These are phyloP conservation scores for Forbesichthys agassizii DNA, from an alignment of 2,113 vertebrate genomes.

Conservation along the genomic window DNA sequence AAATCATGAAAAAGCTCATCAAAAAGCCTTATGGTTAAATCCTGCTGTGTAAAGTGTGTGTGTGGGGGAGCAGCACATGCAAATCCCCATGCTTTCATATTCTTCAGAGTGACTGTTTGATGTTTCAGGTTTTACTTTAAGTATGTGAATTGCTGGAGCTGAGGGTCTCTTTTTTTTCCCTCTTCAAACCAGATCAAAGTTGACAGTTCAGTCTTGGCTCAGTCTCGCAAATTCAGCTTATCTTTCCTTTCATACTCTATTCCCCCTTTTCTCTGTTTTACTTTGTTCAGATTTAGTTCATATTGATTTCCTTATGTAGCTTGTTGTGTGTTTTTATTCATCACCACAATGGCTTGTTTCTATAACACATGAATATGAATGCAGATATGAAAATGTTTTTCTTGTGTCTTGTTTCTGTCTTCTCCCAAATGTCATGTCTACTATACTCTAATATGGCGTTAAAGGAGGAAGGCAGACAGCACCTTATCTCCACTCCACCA, in stretches of 20 bases:
- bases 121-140: constrained; percentile 9
- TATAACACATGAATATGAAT: neutral
- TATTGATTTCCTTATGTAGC: neutral
- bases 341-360: neutral
- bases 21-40: neutral
- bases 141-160: constrained; percentile 14
- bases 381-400: too few species aligned
- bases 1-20: neutral
- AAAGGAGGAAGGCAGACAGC: too few species aligned
- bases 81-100: constrained; percentile 20
- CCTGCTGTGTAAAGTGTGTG: constrained; percentile 5
- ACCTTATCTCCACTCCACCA: too few species aligned
- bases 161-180: constrained; percentile 7
- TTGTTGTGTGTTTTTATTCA: neutral
- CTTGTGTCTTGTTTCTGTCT: too few species aligned
- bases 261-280: neutral
- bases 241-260: constrained; percentile 5
- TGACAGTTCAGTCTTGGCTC: neutral
- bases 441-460: too few species aligned
- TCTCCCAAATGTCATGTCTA: too few species aligned
- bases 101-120: constrained; percentile 28
- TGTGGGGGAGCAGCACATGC: constrained; percentile 5
- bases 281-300: neutral
- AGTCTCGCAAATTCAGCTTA: constrained; percentile 2
- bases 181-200: constrained; percentile 2